Conservation (phyloP, 2,888 invertebrate species). For the Xestoiulus laeticollis region DNA sequence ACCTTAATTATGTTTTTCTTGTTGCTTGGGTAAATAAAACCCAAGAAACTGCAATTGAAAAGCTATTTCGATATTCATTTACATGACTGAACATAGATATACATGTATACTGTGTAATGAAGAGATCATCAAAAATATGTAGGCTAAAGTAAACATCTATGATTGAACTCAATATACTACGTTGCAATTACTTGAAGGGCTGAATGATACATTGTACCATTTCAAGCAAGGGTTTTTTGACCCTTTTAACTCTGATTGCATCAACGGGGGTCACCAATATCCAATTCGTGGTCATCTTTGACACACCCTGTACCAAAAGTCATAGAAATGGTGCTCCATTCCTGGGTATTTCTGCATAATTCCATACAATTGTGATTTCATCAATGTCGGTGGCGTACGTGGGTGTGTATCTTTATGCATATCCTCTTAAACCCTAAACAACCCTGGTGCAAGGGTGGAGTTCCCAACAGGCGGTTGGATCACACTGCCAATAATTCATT, state of each 20-base stretch:
- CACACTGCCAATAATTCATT: conserved; percentile 34
- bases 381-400: background rate
- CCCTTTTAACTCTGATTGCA: background rate
- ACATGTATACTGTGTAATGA: too few relatives aligned
- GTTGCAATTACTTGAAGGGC: background rate
- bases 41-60: too few relatives aligned
- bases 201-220: background rate
- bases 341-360: background rate
- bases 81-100: too few relatives aligned
- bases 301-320: background rate
- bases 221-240: background rate
- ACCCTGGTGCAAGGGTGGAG: conserved; percentile 17
- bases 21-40: too few relatives aligned
- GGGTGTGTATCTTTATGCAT: conserved; percentile 11
- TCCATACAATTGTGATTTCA: background rate
- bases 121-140: too few relatives aligned
- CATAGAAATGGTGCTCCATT: background rate
- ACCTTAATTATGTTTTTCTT: too few relatives aligned
- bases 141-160: too few relatives aligned
- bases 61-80: too few relatives aligned
- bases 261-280: background rate
- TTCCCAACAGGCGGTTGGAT: background rate
- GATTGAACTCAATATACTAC: background rate
- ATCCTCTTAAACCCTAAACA: conserved; percentile 18
- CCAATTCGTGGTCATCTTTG: background rate